These are phyloP conservation scores for Melieria omissa DNA, from an alignment of 2,888 invertebrate species.

Conservation along the genomic window DNA sequence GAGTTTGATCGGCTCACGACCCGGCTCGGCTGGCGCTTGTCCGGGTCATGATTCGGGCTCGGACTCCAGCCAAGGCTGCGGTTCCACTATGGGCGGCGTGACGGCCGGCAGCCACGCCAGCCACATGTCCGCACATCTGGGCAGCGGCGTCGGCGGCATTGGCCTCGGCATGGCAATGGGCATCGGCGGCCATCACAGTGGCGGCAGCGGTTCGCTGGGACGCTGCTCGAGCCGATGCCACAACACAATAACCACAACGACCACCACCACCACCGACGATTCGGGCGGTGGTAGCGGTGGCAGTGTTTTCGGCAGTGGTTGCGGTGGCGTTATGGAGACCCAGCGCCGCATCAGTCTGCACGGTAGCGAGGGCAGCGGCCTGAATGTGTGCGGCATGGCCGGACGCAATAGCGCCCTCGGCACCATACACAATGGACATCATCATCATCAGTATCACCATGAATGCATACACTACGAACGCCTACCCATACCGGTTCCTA, in stretches of 20 bases:
- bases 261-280: slow-evolving; percentile 55
- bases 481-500: slow-evolving; percentile 67
- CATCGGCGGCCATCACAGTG: slow-evolving; percentile 55
- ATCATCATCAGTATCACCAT: slow-evolving; percentile 66
- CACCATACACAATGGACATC: slow-evolving; percentile 64
- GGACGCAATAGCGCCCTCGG: slow-evolving; percentile 67
- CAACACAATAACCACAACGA: slow-evolving; percentile 53
- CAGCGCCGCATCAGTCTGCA: slow-evolving; percentile 56
- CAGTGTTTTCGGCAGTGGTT: slow-evolving; percentile 60
- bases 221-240: slow-evolving; percentile 65
- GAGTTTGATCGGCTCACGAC: slow-evolving; percentile 62
- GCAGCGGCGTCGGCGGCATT: slow-evolving; percentile 49
- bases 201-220: slow-evolving; percentile 63
- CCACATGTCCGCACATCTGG: slow-evolving; percentile 53
- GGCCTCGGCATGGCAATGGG: slow-evolving; percentile 40
- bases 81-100: slow-evolving; percentile 63
- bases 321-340: slow-evolving; percentile 53
- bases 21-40: slow-evolving; percentile 65
- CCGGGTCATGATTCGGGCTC: slow-evolving; percentile 67
- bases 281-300: slow-evolving; percentile 65
- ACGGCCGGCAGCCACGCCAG: slow-evolving; percentile 47
- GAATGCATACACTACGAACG: slow-evolving; percentile 67
- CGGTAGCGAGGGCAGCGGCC: slow-evolving; percentile 53
- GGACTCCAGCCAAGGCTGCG: slow-evolving; percentile 65
- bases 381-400: slow-evolving; percentile 51